phyloP scores from a whole-genome alignment of 2,888 invertebrate species.

The Aphidoletes aphidimyza region DNA sequence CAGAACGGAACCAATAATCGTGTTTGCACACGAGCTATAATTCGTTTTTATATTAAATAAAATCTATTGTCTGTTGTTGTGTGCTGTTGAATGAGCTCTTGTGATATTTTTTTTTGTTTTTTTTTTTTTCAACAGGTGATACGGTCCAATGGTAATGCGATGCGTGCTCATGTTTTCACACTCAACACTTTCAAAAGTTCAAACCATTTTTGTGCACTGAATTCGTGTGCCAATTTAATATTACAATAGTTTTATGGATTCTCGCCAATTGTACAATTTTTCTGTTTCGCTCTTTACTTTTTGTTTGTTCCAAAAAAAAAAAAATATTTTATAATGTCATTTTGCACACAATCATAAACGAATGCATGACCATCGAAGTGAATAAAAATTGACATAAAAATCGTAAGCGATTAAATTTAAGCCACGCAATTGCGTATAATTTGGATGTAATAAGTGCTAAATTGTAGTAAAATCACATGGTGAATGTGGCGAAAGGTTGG shows the following conservation, averaged over 20 bases:
- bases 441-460: neutral
- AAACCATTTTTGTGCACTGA: neutral
- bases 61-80: neutral
- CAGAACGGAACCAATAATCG: conserved; percentile 26
- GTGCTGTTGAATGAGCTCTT: neutral
- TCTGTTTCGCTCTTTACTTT: neutral
- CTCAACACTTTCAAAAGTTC: no score
- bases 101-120: no score
- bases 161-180: neutral
- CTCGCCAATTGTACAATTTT: neutral
- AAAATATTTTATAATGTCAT: neutral
- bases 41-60: neutral
- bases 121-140: conserved; percentile 28
- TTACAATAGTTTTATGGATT: conserved; percentile 2
- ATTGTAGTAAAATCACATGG: neutral
- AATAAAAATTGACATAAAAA: neutral
- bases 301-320: neutral
- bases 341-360: neutral
- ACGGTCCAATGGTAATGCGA: neutral
- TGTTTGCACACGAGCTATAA: neutral
- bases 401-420: neutral
- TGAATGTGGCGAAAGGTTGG: neutral
- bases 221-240: neutral
- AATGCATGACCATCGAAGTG: neutral
- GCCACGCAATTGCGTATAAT: neutral